Evolutionary conservation across 2,888 invertebrate genomes (phyloP).

Genomic region (Metellina segmentata): DNA sequence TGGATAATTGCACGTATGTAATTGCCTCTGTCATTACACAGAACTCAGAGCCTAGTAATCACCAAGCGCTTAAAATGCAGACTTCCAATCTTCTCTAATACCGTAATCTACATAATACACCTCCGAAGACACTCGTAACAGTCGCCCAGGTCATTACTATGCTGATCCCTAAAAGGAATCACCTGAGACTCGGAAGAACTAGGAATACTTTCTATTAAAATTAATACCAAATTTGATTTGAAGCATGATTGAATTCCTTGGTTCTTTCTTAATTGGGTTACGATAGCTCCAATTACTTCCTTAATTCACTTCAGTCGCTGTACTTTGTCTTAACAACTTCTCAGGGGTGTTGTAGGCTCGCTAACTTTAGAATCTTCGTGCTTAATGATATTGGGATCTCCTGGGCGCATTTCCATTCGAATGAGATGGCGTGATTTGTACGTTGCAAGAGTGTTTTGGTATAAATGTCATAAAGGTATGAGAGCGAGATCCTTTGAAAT

Average conservation of each 20-base stretch:
- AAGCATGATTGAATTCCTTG: constrained; percentile 23
- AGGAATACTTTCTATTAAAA: constrained; percentile 28
- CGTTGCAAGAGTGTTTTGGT: no score
- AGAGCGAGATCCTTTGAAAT: no score
- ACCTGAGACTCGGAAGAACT: constrained; percentile 21
- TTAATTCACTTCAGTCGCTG: constrained; percentile 42
- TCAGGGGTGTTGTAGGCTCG: constrained; percentile 1
- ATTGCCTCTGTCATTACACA: no score
- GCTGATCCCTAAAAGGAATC: neutral
- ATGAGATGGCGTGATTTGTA: no score
- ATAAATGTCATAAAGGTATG: no score
- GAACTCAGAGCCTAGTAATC: neutral
- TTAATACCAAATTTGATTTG: constrained; percentile 46
- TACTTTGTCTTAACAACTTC: constrained; percentile 24
- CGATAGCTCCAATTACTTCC: constrained; percentile 53
- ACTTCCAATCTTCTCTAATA: neutral
- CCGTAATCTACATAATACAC: neutral
- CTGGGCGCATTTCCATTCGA: no score
- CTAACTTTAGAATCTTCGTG: neutral
- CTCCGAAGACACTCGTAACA: neutral
- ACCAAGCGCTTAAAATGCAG: constrained; percentile 4
- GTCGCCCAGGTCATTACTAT: neutral
- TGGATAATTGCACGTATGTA: no score
- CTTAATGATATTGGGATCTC: no score
- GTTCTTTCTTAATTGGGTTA: constrained; percentile 50